Percentiles rank a stretch among this genome's conserved stretches.
Evolutionary conservation across 2,797 vertebrate genomes (phyloP).

Genomic region (Tinamus major): DNA sequence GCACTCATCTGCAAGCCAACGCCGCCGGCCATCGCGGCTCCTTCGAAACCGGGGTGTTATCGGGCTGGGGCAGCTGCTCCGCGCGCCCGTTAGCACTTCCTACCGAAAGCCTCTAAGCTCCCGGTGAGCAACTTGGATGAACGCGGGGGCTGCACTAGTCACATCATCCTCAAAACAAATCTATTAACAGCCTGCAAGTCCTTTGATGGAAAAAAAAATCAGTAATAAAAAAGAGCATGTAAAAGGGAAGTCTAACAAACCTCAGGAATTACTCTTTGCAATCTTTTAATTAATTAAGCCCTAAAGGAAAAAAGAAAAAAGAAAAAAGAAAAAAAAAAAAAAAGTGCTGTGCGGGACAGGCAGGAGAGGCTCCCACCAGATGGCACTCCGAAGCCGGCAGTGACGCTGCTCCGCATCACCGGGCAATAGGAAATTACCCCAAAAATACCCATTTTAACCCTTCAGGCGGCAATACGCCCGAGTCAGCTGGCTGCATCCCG

Average conservation of each 20-base stretch:
- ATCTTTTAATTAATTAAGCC: background rate
- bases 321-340: background rate
- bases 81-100: background rate
- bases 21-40: conserved; percentile 24
- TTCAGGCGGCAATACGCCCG: accelerated
- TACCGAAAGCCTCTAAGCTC: background rate
- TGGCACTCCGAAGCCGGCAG: conserved; percentile 54
- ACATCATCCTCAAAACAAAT: background rate
- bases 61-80: background rate
- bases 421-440: background rate
- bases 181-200: background rate
- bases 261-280: background rate
- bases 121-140: background rate
- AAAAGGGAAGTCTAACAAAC: background rate
- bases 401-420: background rate
- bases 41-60: background rate
- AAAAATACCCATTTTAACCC: background rate
- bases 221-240: background rate
- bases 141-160: background rate
- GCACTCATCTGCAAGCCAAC: background rate
- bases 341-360: background rate
- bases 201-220: background rate
- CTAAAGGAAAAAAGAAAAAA: background rate
- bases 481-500: accelerated
- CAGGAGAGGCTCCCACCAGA: conserved; percentile 59